A percentile compares a stretch with the other conserved stretches of the same genome.
phyloP scores from a whole-genome alignment of 2,797 vertebrate genomes.

The Parambassis ranga region DNA sequence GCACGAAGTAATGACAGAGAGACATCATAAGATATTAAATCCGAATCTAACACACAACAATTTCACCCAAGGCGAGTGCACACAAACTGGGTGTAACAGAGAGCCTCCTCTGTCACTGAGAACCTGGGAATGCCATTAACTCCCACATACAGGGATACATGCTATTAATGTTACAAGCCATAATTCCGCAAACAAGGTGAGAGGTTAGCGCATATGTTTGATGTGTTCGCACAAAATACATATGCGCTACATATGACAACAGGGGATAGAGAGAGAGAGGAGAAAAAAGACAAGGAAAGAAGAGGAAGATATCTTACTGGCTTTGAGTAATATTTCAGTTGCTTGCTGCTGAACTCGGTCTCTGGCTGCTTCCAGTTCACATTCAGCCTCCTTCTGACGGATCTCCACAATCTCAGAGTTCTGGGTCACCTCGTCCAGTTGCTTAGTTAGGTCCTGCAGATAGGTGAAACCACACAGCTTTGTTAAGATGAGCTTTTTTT shows the following conservation, averaged over 20 bases:
- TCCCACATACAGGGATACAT: slow-evolving; percentile 17
- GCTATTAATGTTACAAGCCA: slow-evolving; percentile 7
- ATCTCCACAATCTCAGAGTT: slow-evolving; percentile 91
- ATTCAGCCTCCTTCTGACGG: slow-evolving; percentile 96
- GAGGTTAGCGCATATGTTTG: slow-evolving; percentile 9
- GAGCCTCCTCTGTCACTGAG: slow-evolving; percentile 1
- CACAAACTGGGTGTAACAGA: slow-evolving; percentile 8
- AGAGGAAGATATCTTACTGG: slow-evolving; percentile 84
- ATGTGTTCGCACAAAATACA: slow-evolving; percentile 2
- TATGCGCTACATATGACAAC: no score
- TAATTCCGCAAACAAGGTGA: slow-evolving; percentile 15
- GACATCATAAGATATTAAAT: slow-evolving; percentile 9
- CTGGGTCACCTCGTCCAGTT: slow-evolving; percentile 95
- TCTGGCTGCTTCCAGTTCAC: slow-evolving; percentile 92
- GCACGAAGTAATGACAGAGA: slow-evolving; percentile 6
- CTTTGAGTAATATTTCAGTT: slow-evolving; percentile 97
- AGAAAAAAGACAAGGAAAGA: neutral
- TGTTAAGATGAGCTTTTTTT: no score
- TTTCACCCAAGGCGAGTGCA: neutral
- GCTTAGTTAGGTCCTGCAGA: slow-evolving; percentile 89
- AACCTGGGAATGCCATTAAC: slow-evolving; percentile 4
- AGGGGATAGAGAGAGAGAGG: neutral
- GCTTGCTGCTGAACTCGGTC: slow-evolving; percentile 95
- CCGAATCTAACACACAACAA: neutral
- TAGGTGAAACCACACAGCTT: neutral